These are phyloP conservation scores for Ochropleura leucogaster DNA, from an alignment of 2,888 invertebrate species.

Conservation along the genomic window DNA sequence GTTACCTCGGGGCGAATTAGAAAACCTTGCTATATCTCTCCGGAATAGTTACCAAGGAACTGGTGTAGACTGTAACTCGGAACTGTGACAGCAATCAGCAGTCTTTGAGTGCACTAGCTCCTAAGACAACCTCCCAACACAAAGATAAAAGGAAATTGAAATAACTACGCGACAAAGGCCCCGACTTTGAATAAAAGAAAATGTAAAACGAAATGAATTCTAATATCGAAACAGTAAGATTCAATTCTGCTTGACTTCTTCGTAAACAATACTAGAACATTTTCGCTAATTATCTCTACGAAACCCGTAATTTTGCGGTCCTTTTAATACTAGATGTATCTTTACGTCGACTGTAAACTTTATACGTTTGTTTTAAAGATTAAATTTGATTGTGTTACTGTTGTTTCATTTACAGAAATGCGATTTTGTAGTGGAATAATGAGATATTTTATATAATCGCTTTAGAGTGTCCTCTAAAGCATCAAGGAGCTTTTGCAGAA, in stretches of 20 bases:
- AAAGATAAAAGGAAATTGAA: conserved; percentile 55
- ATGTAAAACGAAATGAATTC: conserved; percentile 37
- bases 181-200: conserved; percentile 32
- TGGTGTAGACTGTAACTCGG: neutral
- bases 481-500: conserved; percentile 1
- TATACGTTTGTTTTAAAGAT: conserved; percentile 48
- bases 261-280: conserved; percentile 58
- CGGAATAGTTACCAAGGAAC: conserved; percentile 23
- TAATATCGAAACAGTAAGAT: conserved; percentile 43
- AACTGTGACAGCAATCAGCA: conserved; percentile 23
- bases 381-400: conserved; percentile 41
- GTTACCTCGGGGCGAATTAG: neutral
- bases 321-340: conserved; percentile 41
- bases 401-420: conserved; percentile 8
- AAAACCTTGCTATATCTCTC: neutral
- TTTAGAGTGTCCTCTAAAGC: too few species aligned
- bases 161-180: conserved; percentile 47
- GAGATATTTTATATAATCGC: conserved; percentile 23
- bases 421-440: conserved; percentile 5
- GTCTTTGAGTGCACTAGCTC: conserved; percentile 26
- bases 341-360: conserved; percentile 47
- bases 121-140: conserved; percentile 11
- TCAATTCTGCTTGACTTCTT: conserved; percentile 50
- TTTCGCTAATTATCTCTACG: conserved; percentile 66
- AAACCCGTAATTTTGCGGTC: conserved; percentile 64